These are phyloP conservation scores for Cephus pulcher DNA, from an alignment of 2,888 invertebrate species.

Conservation along the genomic window DNA sequence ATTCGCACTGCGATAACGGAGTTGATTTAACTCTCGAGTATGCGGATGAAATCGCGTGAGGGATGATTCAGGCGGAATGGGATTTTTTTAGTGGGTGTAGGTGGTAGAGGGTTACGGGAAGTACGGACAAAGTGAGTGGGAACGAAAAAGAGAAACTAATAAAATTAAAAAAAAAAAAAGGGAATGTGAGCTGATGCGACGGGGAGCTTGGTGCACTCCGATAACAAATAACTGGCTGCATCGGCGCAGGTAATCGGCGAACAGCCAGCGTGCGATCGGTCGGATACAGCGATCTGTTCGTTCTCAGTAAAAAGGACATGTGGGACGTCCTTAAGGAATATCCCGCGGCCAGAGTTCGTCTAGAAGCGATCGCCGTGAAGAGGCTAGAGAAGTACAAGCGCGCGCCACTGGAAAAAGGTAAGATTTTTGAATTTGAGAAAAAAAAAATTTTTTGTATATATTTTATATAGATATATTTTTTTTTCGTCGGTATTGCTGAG, in stretches of 20 bases:
- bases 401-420: conserved; percentile 93
- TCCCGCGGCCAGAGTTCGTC: conserved; percentile 91
- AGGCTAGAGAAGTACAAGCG: conserved; percentile 97
- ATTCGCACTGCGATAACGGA: background rate
- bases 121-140: background rate
- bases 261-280: conserved; percentile 98
- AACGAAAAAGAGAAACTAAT: background rate
- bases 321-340: conserved; percentile 99
- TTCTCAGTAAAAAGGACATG: conserved; percentile 98
- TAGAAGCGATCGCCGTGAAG: conserved; percentile 97
- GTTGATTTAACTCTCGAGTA: background rate
- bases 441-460: background rate
- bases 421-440: conserved; percentile 36
- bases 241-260: conserved; percentile 89
- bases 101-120: background rate
- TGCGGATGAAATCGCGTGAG: background rate
- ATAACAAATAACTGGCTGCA: conserved; percentile 66
- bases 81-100: background rate
- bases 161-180: conserved; percentile 12
- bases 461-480: background rate
- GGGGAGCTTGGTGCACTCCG: conserved; percentile 51
- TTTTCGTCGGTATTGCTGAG: background rate
- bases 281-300: conserved; percentile 98
- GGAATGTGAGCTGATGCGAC: conserved; percentile 33
- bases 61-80: background rate